Evolutionary conservation across 2,113 vertebrate genomes (phyloP), one percentile per base, ranked within the genome.

Genomic region (Anser brachyrhynchus): DNA sequence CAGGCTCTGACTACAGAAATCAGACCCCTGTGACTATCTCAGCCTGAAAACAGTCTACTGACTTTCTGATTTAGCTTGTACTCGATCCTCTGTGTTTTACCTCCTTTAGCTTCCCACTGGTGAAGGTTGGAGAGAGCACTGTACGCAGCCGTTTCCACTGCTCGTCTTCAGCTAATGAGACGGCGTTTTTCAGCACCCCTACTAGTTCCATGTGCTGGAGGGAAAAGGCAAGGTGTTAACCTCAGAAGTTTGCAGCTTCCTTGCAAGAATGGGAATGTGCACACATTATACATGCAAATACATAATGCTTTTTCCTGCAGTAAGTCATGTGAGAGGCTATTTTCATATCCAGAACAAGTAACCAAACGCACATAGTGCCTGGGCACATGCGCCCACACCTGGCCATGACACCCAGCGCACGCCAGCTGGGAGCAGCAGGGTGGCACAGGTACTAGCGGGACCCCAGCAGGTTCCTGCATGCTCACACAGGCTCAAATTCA

Each of bases 101-200:
- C 98, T 99, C 98, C 94, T 98, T 99, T 13, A 99, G 98, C 61
- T 98, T 98, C 49, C 98, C 98, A 5, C 98, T 99, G 89, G 98
- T 99, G 97, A 99, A 99, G 13, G 98, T 97, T 44, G 98, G 99
- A 3, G 98, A 98, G 16, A 99, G 97, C 37, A 98, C 62, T 4
- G 97, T 97, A 3, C 98, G 96, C 35, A 99, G 90, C 94, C 98
- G 97, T 90, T 97, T 99, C 98, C 98, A 99, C 0, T 98, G 58
- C 0, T 99, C 98, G 15, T 99, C 98, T 23, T 98, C 76, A 18
- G 97, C 93, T 10, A 98, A 0, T 1, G 98, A 94, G 31, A 99
- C 0, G 1, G 98, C 97, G 0, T 92, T 41, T 0, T 0, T 66
- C 76, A 99, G 59, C 0, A 83, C 58, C 26, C 98, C 98, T 4